Base-by-base conservation (phyloP, 2,888 invertebrate species). In the Augiades crinisus region DNA sequence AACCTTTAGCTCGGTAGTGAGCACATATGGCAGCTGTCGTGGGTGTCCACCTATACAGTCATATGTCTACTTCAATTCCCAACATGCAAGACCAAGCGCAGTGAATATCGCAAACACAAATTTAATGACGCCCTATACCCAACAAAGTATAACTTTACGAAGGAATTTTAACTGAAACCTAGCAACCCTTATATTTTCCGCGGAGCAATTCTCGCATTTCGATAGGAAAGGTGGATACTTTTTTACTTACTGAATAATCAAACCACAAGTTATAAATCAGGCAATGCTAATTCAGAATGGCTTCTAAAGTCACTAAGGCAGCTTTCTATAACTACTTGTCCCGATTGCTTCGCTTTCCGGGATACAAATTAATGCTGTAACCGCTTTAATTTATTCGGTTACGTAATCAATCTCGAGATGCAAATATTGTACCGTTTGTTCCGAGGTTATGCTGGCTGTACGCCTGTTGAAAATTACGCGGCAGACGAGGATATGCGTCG, bases 401-500 rank as follows among this genome's bases (percentile, higher is more conserved):
- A 78, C 76, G 75, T 72, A 78, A 81, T 75, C 66, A 65, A 69
- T 68, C 66, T 64, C 50, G 62, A 63, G 64, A 64, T 71, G 70
- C 74, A 75, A 77, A 74, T 76, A 70, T n/a, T n/a, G n/a, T 70
- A 61, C 62, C 61, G 68, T 76, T 75, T 72, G 74, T 74, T 75
- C 71, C 60, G 73, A 77, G 73, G 72, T 69, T 72, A 65, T 61
- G 60, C 55, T 68, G 65, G 69, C 64, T 71, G 70, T 68, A 58
- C 64, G 59, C 67, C 65, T 67, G 65, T 63, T 68, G 71, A 74
- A 75, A 78, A 80, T 76, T 78, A 76, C 72, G 71, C 75, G 74
- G 53, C 41, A 55, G 55, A 70, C 64, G 74, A 81, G 86, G 83
- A 85, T 81, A 81, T 82, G 76, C 83, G 83, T 82, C 77, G 75